Conservation (phyloP, 2,888 invertebrate species). For the Buathra laborator region DNA sequence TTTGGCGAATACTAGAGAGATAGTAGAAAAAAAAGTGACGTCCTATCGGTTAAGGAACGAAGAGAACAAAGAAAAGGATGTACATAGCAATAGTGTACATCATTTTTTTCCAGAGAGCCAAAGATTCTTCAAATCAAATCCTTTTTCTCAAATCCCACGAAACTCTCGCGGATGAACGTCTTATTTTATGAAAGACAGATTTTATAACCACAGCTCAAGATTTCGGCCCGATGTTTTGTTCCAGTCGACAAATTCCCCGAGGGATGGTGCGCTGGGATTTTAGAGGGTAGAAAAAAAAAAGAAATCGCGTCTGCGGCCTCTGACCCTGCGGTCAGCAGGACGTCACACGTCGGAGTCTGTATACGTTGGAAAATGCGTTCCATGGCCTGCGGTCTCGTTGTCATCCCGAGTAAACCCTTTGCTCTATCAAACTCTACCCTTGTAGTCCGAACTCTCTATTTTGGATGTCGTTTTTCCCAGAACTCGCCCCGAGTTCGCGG, state of each 20-base stretch:
- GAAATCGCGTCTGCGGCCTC: slow-evolving; percentile 16
- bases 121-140: too few species aligned
- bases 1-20: too few species aligned
- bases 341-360: slow-evolving; percentile 19
- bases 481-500: slow-evolving; percentile 10
- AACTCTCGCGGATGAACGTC: too few species aligned
- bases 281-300: slow-evolving; percentile 36
- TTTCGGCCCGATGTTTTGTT: too few species aligned
- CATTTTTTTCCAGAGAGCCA: too few species aligned
- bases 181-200: too few species aligned
- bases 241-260: not conserved
- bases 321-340: slow-evolving; percentile 45
- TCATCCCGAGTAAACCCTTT: slow-evolving; percentile 46
- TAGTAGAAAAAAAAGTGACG: too few species aligned
- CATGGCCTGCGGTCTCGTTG: slow-evolving; percentile 34
- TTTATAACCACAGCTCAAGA: too few species aligned
- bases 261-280: slow-evolving; percentile 11
- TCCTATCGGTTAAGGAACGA: too few species aligned
- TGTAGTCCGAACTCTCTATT: not conserved
- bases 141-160: too few species aligned
- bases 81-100: too few species aligned
- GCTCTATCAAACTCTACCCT: slow-evolving; percentile 19
- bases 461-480: slow-evolving; percentile 25
- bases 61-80: too few species aligned
- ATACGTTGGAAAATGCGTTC: slow-evolving; percentile 48